Percentiles rank a stretch among this genome's conserved stretches.
phyloP scores from a whole-genome alignment of 1,140 invertebrate genomes.

The Polyergus mexicanus region DNA sequence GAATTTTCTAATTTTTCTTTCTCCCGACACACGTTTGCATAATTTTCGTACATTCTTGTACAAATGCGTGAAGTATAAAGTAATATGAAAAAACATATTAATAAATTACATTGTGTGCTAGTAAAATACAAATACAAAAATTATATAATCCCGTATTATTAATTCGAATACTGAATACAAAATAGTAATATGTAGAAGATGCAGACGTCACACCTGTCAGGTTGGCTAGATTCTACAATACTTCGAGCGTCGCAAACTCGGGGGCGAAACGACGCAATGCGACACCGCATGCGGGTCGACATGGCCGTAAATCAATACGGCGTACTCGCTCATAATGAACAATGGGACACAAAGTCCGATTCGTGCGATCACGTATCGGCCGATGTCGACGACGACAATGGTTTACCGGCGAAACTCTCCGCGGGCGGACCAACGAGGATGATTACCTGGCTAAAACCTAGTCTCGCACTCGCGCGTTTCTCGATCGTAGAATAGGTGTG shows the following conservation, averaged over 20 bases:
- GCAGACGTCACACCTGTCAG: conserved; percentile 32
- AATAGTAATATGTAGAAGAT: background rate
- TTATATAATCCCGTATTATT: background rate
- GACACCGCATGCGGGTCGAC: background rate
- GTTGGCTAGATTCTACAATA: background rate
- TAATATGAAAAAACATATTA: background rate
- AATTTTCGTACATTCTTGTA: conserved; percentile 7
- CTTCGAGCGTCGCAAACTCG: background rate
- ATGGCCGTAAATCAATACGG: conserved; percentile 48
- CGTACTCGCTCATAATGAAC: conserved; percentile 48
- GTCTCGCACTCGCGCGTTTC: conserved; percentile 29
- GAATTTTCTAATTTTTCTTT: conserved; percentile 15
- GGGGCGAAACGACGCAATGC: background rate
- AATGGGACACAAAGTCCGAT: conserved; percentile 41
- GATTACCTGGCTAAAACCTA: conserved; percentile 45
- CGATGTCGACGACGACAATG: background rate
- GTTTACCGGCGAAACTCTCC: conserved; percentile 36
- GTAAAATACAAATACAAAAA: background rate
- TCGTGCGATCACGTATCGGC: conserved; percentile 19
- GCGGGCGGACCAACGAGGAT: conserved; percentile 46
- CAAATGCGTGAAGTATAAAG: conserved; percentile 9
- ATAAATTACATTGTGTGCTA: background rate
- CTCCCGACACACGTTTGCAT: background rate
- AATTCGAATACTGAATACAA: conserved; percentile 36
- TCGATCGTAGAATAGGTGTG: conserved; percentile 53